Base-by-base conservation (phyloP, 2,797 vertebrate genomes). In the Dendrocincla fuliginosa region DNA sequence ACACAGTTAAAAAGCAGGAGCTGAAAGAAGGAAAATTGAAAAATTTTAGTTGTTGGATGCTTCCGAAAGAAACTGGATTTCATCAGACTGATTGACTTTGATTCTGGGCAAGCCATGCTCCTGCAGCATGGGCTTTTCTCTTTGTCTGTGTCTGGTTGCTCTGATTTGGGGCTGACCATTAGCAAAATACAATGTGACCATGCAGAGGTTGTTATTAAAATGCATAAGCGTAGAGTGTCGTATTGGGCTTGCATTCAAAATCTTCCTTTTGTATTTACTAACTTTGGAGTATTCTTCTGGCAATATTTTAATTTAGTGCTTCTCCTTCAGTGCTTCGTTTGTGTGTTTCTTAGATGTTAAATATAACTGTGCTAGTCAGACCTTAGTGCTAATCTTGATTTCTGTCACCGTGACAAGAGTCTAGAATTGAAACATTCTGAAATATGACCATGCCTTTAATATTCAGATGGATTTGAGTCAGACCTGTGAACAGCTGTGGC, bases 1-100 rank as follows among this genome's bases (percentile, higher is more conserved):
- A 39, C 50, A 60, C 12, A 68, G 22, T n/a, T 89, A 95, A 71
- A 87, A 93, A 81, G 27, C 35, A 68, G 76, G 33, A 78, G 4
- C 27, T 65, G 61, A 64, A 83, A 41, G 13, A 65, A 78, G 35
- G 20, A 76, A 50, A 8, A 60, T 64, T 78, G 44, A 68, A 57
- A 85, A 74, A 61, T 20, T 71, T 17, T 57, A 42, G 16, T 35
- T 89, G 10, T 18, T 85, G 37, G 22, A 42, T 53, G n/a, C 3
- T 92, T 83, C 25, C 19, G 7, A 52, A 85, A 83, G 32, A 89
- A 89, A 53, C 8, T 70, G 47, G 11, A 74, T 61, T 93, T 69
- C 57, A 67, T 85, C 37, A 70, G 10, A 35, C 6, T 13, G 8
- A 30, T 90, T n/a, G 13, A 16, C 49, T 80, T 9, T 85, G 37